phyloP scores from a whole-genome alignment of 2,797 vertebrate genomes.

The Cephalopachus bancanus region DNA sequence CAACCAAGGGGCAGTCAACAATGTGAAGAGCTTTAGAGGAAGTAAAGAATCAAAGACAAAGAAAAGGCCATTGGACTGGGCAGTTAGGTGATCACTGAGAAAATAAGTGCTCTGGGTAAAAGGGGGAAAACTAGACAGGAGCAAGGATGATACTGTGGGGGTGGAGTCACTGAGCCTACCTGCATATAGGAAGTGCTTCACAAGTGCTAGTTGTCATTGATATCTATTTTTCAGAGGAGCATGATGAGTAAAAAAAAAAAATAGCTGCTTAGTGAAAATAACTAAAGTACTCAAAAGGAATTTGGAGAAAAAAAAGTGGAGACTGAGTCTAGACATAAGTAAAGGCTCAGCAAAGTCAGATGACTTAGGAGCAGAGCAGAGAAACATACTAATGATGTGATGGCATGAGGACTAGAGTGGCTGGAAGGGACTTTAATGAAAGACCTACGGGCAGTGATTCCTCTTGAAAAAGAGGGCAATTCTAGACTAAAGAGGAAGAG shows the following conservation, averaged over 20 bases:
- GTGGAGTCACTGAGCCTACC: background rate
- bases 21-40: background rate
- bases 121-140: background rate
- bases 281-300: background rate
- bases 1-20: background rate
- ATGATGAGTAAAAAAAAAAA: background rate
- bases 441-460: rapidly evolving
- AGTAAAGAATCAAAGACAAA: background rate
- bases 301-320: background rate
- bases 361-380: background rate
- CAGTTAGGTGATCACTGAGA: background rate
- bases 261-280: background rate
- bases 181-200: background rate
- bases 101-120: background rate
- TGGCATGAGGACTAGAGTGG: background rate
- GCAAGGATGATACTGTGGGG: too few relatives aligned
- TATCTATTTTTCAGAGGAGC: constrained; percentile 31
- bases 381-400: too few relatives aligned
- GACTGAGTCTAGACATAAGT: background rate
- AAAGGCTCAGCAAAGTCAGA: background rate
- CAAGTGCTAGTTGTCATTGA: background rate
- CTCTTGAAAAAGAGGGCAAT: background rate
- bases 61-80: background rate
- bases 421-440: background rate
- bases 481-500: background rate